These are phyloP conservation scores for Pelobates fuscus DNA, from an alignment of 2,113 vertebrate genomes.

Conservation along the genomic window DNA sequence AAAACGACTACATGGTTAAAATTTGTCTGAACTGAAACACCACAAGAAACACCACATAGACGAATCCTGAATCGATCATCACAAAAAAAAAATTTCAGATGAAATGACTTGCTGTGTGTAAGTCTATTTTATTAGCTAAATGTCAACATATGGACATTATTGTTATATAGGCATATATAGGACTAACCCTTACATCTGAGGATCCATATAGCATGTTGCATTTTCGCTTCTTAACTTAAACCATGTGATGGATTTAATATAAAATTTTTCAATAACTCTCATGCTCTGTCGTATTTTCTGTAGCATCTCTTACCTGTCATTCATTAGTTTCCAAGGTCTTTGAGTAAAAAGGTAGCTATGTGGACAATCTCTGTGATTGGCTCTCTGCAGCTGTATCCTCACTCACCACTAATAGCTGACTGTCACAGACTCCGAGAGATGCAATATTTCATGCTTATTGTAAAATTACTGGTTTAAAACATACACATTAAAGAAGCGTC, in stretches of 20 bases:
- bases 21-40: too few species aligned
- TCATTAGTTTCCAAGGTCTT: conserved; percentile 64
- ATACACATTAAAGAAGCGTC: conserved; percentile 53
- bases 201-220: background rate
- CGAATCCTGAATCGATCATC: too few species aligned
- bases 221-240: background rate
- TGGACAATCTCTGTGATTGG: conserved; percentile 70
- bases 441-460: conserved; percentile 64
- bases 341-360: conserved; percentile 64
- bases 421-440: conserved; percentile 74
- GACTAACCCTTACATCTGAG: background rate
- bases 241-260: conserved; percentile 61
- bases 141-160: background rate
- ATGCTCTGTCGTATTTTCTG: conserved; percentile 58
- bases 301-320: conserved; percentile 59
- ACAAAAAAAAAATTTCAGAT: too few species aligned
- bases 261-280: conserved; percentile 56
- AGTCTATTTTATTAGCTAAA: too few species aligned
- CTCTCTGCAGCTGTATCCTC: conserved; percentile 70
- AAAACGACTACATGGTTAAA: too few species aligned
- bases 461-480: conserved; percentile 58
- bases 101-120: too few species aligned
- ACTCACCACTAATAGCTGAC: conserved; percentile 84
- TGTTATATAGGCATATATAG: background rate
- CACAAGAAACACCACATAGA: too few species aligned